A percentile compares a stretch with the other conserved stretches of the same genome.
Conservation (phyloP, 2,113 vertebrate genomes). For the Narcine bancroftii region DNA sequence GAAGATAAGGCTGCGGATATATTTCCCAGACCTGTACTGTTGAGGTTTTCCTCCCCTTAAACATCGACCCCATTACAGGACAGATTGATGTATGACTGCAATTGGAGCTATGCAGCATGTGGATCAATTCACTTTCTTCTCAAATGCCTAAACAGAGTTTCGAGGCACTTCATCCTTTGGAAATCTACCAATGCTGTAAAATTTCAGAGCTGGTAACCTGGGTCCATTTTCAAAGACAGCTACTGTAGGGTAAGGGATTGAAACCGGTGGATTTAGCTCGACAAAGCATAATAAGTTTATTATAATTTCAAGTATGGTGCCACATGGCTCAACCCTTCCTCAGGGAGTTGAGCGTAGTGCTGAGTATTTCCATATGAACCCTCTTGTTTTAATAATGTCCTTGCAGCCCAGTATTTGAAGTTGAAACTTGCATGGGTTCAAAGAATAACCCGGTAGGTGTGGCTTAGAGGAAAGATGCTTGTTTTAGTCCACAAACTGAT, state of each 20-base stretch:
- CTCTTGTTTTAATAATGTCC: background rate
- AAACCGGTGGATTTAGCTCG: background rate
- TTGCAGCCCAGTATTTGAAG: background rate
- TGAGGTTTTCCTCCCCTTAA: background rate
- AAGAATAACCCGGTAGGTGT: background rate
- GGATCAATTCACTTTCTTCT: background rate
- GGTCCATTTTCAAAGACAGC: background rate
- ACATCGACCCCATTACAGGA: background rate
- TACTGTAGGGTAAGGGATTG: background rate
- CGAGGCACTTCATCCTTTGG: background rate
- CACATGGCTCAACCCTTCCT: background rate
- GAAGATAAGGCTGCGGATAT: constrained; percentile 1
- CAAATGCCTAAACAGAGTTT: constrained; percentile 22
- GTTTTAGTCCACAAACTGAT: background rate
- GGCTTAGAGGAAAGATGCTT: background rate
- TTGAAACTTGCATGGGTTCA: background rate
- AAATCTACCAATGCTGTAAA: background rate
- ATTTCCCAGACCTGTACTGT: background rate
- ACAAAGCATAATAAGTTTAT: constrained; percentile 19
- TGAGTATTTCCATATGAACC: constrained; percentile 25
- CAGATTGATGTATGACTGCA: background rate
- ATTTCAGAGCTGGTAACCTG: background rate
- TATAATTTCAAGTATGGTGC: background rate
- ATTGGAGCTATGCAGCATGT: background rate
- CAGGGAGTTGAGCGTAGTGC: background rate